Evolutionary conservation across 1,140 invertebrate species (phyloP), one percentile per base, ranked within the genome.

Genomic region (Leptinotarsa defecta): DNA sequence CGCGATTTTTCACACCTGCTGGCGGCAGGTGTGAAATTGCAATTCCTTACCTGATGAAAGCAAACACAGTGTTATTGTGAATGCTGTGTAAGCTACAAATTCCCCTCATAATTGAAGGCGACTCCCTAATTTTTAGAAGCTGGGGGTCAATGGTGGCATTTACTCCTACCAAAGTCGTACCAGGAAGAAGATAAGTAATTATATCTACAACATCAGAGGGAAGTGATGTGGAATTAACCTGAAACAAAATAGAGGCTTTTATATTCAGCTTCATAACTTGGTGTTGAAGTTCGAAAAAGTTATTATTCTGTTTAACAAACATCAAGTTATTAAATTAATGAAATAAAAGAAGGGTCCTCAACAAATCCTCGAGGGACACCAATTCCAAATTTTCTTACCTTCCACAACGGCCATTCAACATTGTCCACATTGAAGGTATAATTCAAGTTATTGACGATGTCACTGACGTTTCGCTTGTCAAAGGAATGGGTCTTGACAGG

Each of bases 141-240:
- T 86, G 82, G 49, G 83, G 82, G 64, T 85, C 82, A 19, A 84
- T 74, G 17, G 83, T 83, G 83, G 88, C 91, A 84, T 85, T 90
- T 82, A 88, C 88, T 83, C 84, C 89, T 82, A 88, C 85, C 64
- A 95, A 87, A 1, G 93, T 90, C 1, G 92, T 92, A 2, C 94
- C 94, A 1, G 92, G 92, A 61, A 95, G 83, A 17, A 95, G 84
- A 74, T 94, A 87, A 8, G 90, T 89, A 78, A 95, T 87, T 49
- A 91, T 90, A 71, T 91, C 89, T 1, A 92, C 85, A 13, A 89
- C 82, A 65, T 88, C 86, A 5, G 73, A 68, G 52, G 81, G 86
- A 77, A 85, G 70, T 15, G 77, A 74, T 13, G 71, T 71, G 24
- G 73, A 76, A 67, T 71, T 80, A 65, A 69, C 71, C 79, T 82